phyloP scores from a whole-genome alignment of 2,888 invertebrate species.

The Congeria kusceri region DNA sequence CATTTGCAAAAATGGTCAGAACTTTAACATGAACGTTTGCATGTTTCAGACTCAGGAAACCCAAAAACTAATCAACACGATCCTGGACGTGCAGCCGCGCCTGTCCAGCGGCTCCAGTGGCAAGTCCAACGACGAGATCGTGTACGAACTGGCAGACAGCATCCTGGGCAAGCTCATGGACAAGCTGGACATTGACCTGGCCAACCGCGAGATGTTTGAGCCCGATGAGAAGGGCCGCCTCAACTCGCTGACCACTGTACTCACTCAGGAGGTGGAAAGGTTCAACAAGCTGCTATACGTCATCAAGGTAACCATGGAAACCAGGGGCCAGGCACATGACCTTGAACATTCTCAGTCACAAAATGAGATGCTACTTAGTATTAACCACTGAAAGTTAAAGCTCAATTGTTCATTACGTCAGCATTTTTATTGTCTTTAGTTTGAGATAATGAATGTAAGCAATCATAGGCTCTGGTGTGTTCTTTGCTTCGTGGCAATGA shows the following conservation, averaged over 20 bases:
- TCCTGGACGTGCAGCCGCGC: conserved; percentile 93
- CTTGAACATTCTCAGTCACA: no score
- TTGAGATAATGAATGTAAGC: no score
- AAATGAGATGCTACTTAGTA: no score
- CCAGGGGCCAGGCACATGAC: no score
- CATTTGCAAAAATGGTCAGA: no score
- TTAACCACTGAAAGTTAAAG: no score
- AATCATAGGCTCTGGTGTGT: no score
- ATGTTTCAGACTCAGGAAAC: conserved; percentile 91
- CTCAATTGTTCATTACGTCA: no score
- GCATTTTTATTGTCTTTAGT: no score
- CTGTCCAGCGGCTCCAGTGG: conserved; percentile 87
- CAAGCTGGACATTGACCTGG: conserved; percentile 89
- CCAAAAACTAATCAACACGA: conserved; percentile 89
- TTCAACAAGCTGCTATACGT: conserved; percentile 85
- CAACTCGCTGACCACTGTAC: conserved; percentile 88
- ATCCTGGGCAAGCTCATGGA: conserved; percentile 89
- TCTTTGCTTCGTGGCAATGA: no score
- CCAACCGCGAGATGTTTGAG: conserved; percentile 89
- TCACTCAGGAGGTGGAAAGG: conserved; percentile 86
- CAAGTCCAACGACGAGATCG: conserved; percentile 92
- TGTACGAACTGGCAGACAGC: conserved; percentile 90
- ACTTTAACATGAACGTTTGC: no score
- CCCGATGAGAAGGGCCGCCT: conserved; percentile 90
- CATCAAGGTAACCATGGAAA: conserved; percentile 83